Percentiles rank a stretch among this genome's conserved stretches.
Conservation (phyloP, 2,113 vertebrate genomes). For the Xiphophorus maculatus region DNA sequence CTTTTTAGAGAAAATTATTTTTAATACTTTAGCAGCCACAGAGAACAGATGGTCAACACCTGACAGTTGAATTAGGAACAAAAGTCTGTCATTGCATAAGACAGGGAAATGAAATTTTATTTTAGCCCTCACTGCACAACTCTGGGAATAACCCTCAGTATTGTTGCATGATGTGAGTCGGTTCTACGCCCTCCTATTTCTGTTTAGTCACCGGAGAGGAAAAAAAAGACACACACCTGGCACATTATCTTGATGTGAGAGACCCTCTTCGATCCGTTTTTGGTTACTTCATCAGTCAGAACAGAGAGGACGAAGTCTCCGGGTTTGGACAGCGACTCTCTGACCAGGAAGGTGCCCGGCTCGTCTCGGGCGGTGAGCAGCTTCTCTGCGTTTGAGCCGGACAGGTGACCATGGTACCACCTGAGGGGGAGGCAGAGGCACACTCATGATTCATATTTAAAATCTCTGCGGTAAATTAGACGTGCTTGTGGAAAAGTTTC, state of each 20-base stretch:
- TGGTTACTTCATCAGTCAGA: slow-evolving; percentile 84
- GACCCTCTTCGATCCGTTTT: slow-evolving; percentile 79
- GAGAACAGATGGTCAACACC: background rate
- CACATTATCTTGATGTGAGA: slow-evolving; percentile 96
- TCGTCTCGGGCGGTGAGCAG: slow-evolving; percentile 84
- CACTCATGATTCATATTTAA: background rate
- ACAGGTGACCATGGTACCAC: slow-evolving; percentile 97
- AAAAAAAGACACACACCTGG: slow-evolving; percentile 80
- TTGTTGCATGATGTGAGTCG: slow-evolving; percentile 7
- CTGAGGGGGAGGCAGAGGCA: slow-evolving; percentile 51
- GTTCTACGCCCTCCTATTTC: slow-evolving; percentile 1
- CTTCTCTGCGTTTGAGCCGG: slow-evolving; percentile 89
- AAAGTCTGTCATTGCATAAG: slow-evolving; percentile 41
- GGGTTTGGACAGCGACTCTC: slow-evolving; percentile 95
- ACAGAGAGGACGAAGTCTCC: slow-evolving; percentile 94
- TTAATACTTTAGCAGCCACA: background rate
- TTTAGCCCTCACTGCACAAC: slow-evolving; percentile 42
- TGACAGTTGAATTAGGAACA: slow-evolving; percentile 18
- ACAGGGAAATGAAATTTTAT: slow-evolving; percentile 46
- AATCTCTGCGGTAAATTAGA: background rate
- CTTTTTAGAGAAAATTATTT: background rate
- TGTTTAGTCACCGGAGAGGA: background rate
- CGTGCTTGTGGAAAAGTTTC: too few species aligned
- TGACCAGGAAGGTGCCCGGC: slow-evolving; percentile 90
- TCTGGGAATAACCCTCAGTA: slow-evolving; percentile 46